A percentile compares a stretch with the other conserved stretches of the same genome.
phyloP scores from a whole-genome alignment of 23 tunicate genomes.

The Oikopleura vanhoeffeni region DNA sequence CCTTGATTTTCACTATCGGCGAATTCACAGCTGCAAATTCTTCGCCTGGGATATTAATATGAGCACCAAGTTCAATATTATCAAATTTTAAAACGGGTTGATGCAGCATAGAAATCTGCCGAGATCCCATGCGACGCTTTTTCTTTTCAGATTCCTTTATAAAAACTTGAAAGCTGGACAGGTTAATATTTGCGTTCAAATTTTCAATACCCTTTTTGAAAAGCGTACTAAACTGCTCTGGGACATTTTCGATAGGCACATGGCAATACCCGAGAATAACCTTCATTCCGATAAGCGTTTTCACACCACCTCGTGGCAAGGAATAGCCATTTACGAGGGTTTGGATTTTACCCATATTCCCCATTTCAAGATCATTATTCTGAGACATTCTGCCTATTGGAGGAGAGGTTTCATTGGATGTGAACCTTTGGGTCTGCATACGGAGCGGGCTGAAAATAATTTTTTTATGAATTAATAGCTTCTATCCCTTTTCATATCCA shows the following conservation, averaged over 20 bases:
- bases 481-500: too few relatives aligned
- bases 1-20: not conserved
- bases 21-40: not conserved
- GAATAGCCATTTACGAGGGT: not conserved
- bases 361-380: not conserved
- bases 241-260: not conserved
- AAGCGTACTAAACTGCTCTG: not conserved
- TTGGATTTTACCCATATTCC: not conserved
- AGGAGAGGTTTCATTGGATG: too few relatives aligned
- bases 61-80: not conserved
- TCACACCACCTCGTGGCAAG: conserved; percentile 13
- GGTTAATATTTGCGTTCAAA: not conserved
- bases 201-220: not conserved
- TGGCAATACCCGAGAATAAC: conserved; percentile 8
- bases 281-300: conserved; percentile 13
- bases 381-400: not conserved
- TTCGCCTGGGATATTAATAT: not conserved
- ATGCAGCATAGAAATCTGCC: not conserved
- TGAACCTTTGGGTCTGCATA: too few relatives aligned
- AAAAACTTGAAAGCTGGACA: conserved; percentile 15
- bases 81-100: conserved; percentile 8
- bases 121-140: not conserved
- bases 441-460: too few relatives aligned
- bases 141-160: conserved; percentile 1
- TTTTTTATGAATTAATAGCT: too few relatives aligned